Evolutionary conservation across 2,113 vertebrate genomes (phyloP).

Genomic region (Podocnemis expansa): DNA sequence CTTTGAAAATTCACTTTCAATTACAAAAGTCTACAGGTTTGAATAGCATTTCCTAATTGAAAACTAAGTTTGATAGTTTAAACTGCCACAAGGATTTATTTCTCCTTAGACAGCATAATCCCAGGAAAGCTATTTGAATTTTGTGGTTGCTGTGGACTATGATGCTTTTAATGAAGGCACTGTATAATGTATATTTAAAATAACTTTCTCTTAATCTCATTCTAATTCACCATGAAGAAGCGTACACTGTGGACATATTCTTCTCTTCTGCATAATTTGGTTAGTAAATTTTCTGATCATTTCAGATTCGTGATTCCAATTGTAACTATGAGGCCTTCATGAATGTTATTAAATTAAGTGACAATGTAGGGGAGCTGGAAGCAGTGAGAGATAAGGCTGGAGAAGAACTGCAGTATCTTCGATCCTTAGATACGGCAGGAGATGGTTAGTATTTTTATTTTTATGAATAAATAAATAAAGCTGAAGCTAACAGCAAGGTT

Average conservation of each 20-base stretch:
- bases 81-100: background rate
- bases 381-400: slow-evolving; percentile 96
- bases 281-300: slow-evolving; percentile 20
- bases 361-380: slow-evolving; percentile 92
- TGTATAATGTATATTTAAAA: background rate
- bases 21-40: background rate
- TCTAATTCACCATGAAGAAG: background rate
- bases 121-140: background rate
- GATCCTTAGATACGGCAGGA: slow-evolving; percentile 96
- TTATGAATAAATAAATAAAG: background rate
- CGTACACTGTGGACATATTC: background rate
- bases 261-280: background rate
- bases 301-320: slow-evolving; percentile 95
- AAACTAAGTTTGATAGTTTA: background rate
- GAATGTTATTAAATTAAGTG: slow-evolving; percentile 98
- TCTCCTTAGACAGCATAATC: background rate
- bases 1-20: background rate
- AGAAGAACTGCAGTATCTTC: slow-evolving; percentile 97
- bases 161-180: background rate
- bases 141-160: background rate
- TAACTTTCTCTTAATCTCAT: background rate
- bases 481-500: background rate
- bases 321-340: slow-evolving; percentile 99
- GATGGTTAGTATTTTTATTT: slow-evolving; percentile 84
- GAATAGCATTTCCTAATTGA: background rate